Base-by-base conservation (phyloP, 1,140 invertebrate species). In the Asbolus verrucosus region DNA sequence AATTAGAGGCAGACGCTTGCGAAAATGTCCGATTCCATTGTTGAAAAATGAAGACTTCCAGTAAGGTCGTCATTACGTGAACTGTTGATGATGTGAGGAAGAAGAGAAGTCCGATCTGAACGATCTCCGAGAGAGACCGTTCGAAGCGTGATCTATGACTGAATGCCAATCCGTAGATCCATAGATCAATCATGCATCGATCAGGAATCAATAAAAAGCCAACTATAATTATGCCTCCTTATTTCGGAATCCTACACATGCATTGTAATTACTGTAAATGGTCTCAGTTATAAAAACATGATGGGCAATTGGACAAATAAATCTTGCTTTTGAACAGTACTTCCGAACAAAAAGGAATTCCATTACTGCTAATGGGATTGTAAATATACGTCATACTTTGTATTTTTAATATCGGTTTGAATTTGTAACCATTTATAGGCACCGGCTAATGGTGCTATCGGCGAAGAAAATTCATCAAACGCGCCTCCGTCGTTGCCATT, bases 231-330 rank as follows among this genome's bases (percentile, higher is more conserved):
- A 77, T 69, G 63, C 67, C 70, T 70, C 72, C 66, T 77, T 74
- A 77, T 77, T 77, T 77, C 74, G 75, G 75, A 77, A 77, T 77
- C 74, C 75, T 73, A 74, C 72, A 73, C 74, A 72, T 72, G 73
- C 75, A 72, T 77, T 77, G 75, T 77, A 77, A 77, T 77, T 77
- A 77, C 67, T 72, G 31, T 77, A 77, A 77, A 75, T 72, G 75
- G 72, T 75, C 70, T 72, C 54, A 61, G 62, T 24, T 60, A 65
- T 66, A 76, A 76, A 76, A 76, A 74, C 70, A 59, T 21, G 65
- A 66, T 54, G 69, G 61, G 65, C 73, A 74, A 74, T 74, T 76
- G 73, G 54, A 70, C 68, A 65, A 69, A 76, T 74, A 76, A 76
- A 76, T 74, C 75, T 75, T 73, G 36, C 59, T 67, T 69, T 70